Conservation (phyloP, 2,797 vertebrate species). For the Diglossa cyanea region DNA sequence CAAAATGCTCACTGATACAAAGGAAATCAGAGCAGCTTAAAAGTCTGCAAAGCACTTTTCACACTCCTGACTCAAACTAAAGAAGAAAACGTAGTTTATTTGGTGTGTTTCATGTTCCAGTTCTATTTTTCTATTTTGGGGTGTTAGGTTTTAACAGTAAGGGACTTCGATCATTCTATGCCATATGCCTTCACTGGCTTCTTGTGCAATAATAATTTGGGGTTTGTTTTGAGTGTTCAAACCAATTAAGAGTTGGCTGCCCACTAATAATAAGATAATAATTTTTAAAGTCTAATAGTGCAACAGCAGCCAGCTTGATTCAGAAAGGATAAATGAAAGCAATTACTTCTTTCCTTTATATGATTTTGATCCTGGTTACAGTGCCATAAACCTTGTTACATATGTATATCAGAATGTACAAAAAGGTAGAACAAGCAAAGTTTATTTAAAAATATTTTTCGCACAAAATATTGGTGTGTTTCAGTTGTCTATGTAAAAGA, state of each 20-base stretch:
- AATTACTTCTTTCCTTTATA: slow-evolving; percentile 70
- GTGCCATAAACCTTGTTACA: slow-evolving; percentile 85
- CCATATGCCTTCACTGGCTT: slow-evolving; percentile 87
- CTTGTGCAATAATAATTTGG: slow-evolving; percentile 91
- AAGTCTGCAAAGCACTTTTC: slow-evolving; percentile 64
- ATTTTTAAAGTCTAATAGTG: slow-evolving; percentile 38
- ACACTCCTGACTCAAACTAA: slow-evolving; percentile 61
- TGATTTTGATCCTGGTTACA: slow-evolving; percentile 79
- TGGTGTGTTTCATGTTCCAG: slow-evolving; percentile 84
- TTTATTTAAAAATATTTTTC: slow-evolving; percentile 84
- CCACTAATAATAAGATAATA: slow-evolving; percentile 61
- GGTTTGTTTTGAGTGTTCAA: slow-evolving; percentile 81
- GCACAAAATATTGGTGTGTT: slow-evolving; percentile 79
- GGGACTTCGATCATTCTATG: slow-evolving; percentile 83
- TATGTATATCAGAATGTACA: slow-evolving; percentile 84
- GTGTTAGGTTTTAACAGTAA: slow-evolving; percentile 73
- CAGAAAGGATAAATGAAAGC: slow-evolving; percentile 67
- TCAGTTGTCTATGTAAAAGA: slow-evolving; percentile 79
- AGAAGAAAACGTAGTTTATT: slow-evolving; percentile 74
- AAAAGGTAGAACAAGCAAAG: slow-evolving; percentile 72
- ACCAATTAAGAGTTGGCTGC: slow-evolving; percentile 80
- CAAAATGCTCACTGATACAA: slow-evolving; percentile 25
- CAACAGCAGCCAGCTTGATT: slow-evolving; percentile 73
- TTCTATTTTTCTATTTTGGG: slow-evolving; percentile 87
- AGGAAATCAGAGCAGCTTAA: slow-evolving; percentile 44